Base-by-base conservation (phyloP, 2,888 invertebrate species). In the Meandrusa payeni region DNA sequence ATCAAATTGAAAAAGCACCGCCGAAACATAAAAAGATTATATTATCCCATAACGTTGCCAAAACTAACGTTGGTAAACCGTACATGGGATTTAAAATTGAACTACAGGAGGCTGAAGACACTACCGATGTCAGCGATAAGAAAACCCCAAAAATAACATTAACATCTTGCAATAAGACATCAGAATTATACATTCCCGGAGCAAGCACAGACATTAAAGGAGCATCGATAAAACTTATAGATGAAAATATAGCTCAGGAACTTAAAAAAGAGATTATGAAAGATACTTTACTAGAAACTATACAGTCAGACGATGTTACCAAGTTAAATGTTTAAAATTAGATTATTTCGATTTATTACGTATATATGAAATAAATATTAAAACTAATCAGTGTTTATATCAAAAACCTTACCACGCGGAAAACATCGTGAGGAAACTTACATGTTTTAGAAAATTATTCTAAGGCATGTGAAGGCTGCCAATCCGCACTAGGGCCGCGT, bases 271-370 rank as follows among this genome's bases (percentile, higher is more conserved):
- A 33, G 7, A 20, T 33, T 11, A 48, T 41, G 3, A 46, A 42
- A 19, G 47, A 34, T 13, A 41, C 5, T 4, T 40, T 2, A 5
- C 7, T 13, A 7, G 36, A 40, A 41, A 29, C 34, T 20, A 38
- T 27, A 59, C 51, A 41, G 4, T 47, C 29, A 20, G 29, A 42
- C 23, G 32, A n/a, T 11, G 15, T 36, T n/a, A 49, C 39, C 6
- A 54, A 52, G 39, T 41, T 57, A 48, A 53, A 51, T 26, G 38
- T 52, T 15, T 42, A 13, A 31, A 19, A 1, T 22, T 39, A 39
- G 26, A 26, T 6, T 7, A 24, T 24, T 17, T 36, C 13, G 11
- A 10, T 11, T 27, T 15, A 15, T 15, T 15, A n/a, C n/a, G 15
- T 15, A 24, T 1, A 24, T 19, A 10, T 12, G 19, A n/a, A 3